Percentiles rank a stretch among this genome's conserved stretches.
Evolutionary conservation across 2,888 invertebrate genomes (phyloP).

Genomic region (Candidula unifasciata): DNA sequence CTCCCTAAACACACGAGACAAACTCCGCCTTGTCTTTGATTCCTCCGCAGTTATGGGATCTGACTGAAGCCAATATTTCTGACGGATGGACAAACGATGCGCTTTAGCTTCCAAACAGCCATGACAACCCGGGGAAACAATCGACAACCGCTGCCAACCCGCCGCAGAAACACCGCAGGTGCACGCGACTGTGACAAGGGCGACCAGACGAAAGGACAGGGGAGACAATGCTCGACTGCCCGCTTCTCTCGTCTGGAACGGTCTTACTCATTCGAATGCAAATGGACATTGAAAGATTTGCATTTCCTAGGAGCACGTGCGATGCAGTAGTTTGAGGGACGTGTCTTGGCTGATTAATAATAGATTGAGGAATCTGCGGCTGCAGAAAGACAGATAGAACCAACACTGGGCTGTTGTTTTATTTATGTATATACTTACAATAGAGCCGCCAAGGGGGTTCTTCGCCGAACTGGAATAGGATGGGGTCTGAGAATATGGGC

Average conservation of each 20-base stretch:
- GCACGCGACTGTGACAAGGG: conserved; percentile 38
- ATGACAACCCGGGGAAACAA: neutral
- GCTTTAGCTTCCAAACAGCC: neutral
- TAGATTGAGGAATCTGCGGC: neutral
- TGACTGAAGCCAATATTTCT: neutral
- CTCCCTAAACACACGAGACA: neutral
- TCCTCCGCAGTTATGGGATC: neutral
- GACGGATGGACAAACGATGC: conserved; percentile 43
- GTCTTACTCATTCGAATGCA: conserved; percentile 36
- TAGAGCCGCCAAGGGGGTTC: too few relatives aligned
- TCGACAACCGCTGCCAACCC: conserved; percentile 24
- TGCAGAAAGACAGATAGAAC: neutral
- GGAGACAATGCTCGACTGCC: conserved; percentile 11
- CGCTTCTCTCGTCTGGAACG: neutral
- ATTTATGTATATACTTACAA: neutral
- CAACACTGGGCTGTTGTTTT: neutral
- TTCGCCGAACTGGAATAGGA: too few relatives aligned
- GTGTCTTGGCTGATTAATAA: neutral
- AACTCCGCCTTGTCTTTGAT: neutral
- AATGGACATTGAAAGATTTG: conserved; percentile 25
- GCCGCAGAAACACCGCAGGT: conserved; percentile 42
- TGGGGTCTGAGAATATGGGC: too few relatives aligned
- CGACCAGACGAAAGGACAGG: neutral
- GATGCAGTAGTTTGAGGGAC: neutral
- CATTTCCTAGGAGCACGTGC: conserved; percentile 41